phyloP scores from a whole-genome alignment of 2,797 vertebrate species.

The Propithecus perrieri region DNA sequence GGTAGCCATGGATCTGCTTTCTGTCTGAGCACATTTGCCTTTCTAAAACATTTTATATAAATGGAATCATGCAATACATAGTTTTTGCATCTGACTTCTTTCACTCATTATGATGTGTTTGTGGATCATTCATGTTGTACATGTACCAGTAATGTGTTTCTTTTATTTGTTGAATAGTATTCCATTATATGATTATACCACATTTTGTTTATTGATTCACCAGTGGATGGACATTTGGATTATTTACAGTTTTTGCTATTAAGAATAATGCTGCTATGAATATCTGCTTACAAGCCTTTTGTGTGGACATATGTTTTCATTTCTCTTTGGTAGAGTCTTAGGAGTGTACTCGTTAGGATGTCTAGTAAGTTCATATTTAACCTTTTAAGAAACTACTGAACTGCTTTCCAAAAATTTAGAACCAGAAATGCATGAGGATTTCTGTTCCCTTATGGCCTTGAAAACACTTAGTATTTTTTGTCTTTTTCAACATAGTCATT shows the following conservation, averaged over 20 bases:
- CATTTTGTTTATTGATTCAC: not conserved
- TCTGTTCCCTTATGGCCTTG: not conserved
- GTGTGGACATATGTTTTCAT: not conserved
- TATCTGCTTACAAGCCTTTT: not conserved
- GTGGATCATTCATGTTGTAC: not conserved
- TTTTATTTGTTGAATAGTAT: slow-evolving; percentile 13
- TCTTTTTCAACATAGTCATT: not conserved
- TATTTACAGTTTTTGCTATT: not conserved
- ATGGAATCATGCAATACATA: not conserved
- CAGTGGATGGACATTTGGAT: not conserved
- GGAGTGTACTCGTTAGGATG: not conserved
- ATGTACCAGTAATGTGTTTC: not conserved
- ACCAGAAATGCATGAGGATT: not conserved
- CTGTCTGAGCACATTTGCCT: not conserved
- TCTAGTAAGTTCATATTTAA: not conserved
- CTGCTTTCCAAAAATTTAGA: not conserved
- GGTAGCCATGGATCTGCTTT: not conserved
- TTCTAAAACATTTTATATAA: not conserved
- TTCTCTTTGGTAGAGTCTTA: not conserved
- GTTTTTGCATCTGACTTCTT: not conserved
- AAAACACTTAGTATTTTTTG: not conserved
- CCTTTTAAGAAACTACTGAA: not conserved
- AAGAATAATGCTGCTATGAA: not conserved
- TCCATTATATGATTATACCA: not conserved
- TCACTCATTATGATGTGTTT: not conserved